Evolutionary conservation across 2,888 invertebrate species (phyloP).

Genomic region (Buathra laborator): DNA sequence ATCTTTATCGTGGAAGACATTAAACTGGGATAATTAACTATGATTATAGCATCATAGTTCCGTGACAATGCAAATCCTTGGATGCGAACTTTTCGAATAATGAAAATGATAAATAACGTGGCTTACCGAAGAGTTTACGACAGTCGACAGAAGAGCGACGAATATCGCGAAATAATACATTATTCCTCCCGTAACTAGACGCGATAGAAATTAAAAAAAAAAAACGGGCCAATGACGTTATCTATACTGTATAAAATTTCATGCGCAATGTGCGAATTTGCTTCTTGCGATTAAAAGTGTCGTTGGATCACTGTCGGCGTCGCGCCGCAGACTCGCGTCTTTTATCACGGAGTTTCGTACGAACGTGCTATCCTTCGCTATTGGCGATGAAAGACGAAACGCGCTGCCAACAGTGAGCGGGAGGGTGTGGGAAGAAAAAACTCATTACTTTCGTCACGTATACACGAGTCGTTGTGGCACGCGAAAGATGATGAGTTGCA

Average conservation of each 20-base stretch:
- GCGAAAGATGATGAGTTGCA: slow-evolving; percentile 30
- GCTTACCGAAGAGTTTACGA: slow-evolving; percentile 43
- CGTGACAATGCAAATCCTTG: not conserved
- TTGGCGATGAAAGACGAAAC: not conserved
- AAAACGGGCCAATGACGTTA: not conserved
- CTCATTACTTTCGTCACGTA: slow-evolving; percentile 65
- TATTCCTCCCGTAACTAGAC: not conserved
- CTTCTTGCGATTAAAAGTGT: slow-evolving; percentile 13
- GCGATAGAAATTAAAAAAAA: not conserved
- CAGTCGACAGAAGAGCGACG: slow-evolving; percentile 8
- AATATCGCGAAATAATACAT: slow-evolving; percentile 37
- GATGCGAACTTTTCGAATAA: not conserved
- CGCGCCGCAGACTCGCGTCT: slow-evolving; percentile 29
- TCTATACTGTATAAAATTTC: slow-evolving; percentile 16
- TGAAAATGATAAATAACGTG: not conserved
- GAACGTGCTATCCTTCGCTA: not conserved
- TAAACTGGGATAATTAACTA: too few species aligned
- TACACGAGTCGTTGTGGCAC: not conserved
- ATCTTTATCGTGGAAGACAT: too few species aligned
- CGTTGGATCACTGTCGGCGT: slow-evolving; percentile 16
- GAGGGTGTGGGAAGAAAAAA: slow-evolving; percentile 28
- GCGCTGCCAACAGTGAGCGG: not conserved
- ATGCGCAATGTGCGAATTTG: not conserved
- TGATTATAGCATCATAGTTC: too few species aligned
- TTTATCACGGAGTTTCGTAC: slow-evolving; percentile 44